phyloP scores from a whole-genome alignment of 1,140 invertebrate genomes.

The Aphidius gifuensis region DNA sequence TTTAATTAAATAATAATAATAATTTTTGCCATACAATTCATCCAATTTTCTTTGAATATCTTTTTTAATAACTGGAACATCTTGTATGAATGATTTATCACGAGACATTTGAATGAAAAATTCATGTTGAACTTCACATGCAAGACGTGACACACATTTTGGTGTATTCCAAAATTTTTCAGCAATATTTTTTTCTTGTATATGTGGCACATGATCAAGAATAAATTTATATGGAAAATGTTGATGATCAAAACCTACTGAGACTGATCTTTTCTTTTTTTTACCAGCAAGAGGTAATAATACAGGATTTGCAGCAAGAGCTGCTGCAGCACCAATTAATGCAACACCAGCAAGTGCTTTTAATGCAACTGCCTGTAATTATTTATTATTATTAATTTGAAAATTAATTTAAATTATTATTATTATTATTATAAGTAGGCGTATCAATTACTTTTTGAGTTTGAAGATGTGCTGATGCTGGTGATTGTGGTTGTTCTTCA shows the following conservation, averaged over 20 bases:
- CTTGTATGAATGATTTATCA: slow-evolving; percentile 27
- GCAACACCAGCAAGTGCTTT: slow-evolving; percentile 77
- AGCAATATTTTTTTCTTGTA: slow-evolving; percentile 15
- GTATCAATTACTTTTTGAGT: slow-evolving; percentile 40
- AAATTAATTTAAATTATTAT: no score
- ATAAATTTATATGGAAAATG: slow-evolving; percentile 19
- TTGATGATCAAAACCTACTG: not conserved
- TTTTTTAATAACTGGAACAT: slow-evolving; percentile 30
- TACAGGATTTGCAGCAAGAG: slow-evolving; percentile 72
- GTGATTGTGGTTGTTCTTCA: slow-evolving; percentile 27
- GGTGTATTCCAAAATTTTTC: slow-evolving; percentile 37
- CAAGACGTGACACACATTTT: slow-evolving; percentile 44
- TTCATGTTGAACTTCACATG: slow-evolving; percentile 48
- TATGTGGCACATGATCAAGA: slow-evolving; percentile 10
- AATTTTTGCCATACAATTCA: slow-evolving; percentile 35
- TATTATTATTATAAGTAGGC: no score
- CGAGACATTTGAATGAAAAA: slow-evolving; percentile 40
- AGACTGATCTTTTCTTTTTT: slow-evolving; percentile 40
- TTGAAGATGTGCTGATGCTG: slow-evolving; percentile 36
- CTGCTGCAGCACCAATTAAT: slow-evolving; percentile 73
- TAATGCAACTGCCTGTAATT: slow-evolving; percentile 52
- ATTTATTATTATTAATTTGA: not conserved
- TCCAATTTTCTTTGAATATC: slow-evolving; percentile 48
- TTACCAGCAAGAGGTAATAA: slow-evolving; percentile 66
- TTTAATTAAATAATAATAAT: no score